Evolutionary conservation across 2,888 invertebrate genomes (phyloP).

Genomic region (Tetheella fluctuosa): DNA sequence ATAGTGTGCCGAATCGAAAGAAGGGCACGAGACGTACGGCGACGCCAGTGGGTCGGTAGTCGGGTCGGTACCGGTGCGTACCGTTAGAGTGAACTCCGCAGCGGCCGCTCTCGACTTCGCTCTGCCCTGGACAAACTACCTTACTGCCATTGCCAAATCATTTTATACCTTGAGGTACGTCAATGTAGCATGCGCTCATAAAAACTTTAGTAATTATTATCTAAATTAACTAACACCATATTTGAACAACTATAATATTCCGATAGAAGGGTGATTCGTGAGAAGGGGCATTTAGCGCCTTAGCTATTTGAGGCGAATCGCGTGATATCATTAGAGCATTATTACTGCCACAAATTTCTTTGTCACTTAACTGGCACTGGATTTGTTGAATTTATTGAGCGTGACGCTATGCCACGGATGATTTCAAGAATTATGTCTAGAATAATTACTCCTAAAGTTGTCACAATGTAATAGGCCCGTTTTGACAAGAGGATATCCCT

Average conservation of each 20-base stretch:
- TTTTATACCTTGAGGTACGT: slow-evolving; percentile 35
- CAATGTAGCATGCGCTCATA: slow-evolving; percentile 46
- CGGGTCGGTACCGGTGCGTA: slow-evolving; percentile 57
- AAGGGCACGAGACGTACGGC: slow-evolving; percentile 37
- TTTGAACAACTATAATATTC: slow-evolving; percentile 48
- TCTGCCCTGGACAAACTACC: slow-evolving; percentile 32
- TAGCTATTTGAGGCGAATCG: slow-evolving; percentile 62
- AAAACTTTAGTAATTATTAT: slow-evolving; percentile 54
- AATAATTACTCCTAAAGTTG: not conserved
- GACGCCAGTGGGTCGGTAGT: slow-evolving; percentile 15
- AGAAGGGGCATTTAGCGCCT: slow-evolving; percentile 66
- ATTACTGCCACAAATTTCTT: slow-evolving; percentile 70
- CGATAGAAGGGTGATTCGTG: slow-evolving; percentile 57
- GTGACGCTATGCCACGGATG: slow-evolving; percentile 54
- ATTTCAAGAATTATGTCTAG: slow-evolving; percentile 45
- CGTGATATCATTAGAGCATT: slow-evolving; percentile 71
- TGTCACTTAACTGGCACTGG: slow-evolving; percentile 66
- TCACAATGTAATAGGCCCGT: no score
- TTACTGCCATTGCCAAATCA: slow-evolving; percentile 40
- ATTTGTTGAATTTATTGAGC: slow-evolving; percentile 62
- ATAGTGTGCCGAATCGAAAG: slow-evolving; percentile 32
- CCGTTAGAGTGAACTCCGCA: slow-evolving; percentile 59
- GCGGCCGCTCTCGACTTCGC: slow-evolving; percentile 33
- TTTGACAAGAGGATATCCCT: no score
- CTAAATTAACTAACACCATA: slow-evolving; percentile 57